Percentiles rank a stretch among this genome's conserved stretches.
These are phyloP conservation scores for Ectemnius lituratus DNA, from an alignment of 2,888 invertebrate species.

Conservation along the genomic window DNA sequence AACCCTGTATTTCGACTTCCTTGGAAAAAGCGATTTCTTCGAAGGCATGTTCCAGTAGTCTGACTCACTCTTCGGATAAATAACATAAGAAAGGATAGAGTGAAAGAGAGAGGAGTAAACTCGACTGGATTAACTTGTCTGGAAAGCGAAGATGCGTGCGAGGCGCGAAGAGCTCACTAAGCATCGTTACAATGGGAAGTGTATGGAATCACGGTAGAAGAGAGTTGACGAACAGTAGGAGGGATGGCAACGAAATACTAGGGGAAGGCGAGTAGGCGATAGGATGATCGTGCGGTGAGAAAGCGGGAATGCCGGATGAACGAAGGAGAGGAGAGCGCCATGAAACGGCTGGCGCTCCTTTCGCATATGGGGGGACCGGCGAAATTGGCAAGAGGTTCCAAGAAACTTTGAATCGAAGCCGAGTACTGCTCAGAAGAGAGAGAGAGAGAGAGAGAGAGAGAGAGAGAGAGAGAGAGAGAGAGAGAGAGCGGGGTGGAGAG, in stretches of 20 bases:
- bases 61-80: too few species aligned
- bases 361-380: constrained; percentile 57
- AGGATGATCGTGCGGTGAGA: not conserved
- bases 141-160: too few species aligned
- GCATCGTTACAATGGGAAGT: too few species aligned
- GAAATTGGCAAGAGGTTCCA: constrained; percentile 74
- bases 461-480: constrained; percentile 63
- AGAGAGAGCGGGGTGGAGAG: constrained; percentile 68
- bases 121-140: too few species aligned
- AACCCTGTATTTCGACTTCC: too few species aligned
- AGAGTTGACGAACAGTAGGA: not conserved
- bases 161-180: too few species aligned
- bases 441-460: constrained; percentile 55
- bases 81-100: too few species aligned
- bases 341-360: constrained; percentile 6
- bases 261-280: not conserved
- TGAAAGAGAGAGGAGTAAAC: too few species aligned
- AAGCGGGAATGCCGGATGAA: not conserved
- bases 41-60: too few species aligned
- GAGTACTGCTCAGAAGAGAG: constrained; percentile 69
- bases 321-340: not conserved
- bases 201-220: too few species aligned
- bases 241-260: not conserved
- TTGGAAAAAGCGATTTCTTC: too few species aligned
- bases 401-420: constrained; percentile 75